Conservation (phyloP, 2,888 invertebrate genomes). For the Parnassius smintheus region DNA sequence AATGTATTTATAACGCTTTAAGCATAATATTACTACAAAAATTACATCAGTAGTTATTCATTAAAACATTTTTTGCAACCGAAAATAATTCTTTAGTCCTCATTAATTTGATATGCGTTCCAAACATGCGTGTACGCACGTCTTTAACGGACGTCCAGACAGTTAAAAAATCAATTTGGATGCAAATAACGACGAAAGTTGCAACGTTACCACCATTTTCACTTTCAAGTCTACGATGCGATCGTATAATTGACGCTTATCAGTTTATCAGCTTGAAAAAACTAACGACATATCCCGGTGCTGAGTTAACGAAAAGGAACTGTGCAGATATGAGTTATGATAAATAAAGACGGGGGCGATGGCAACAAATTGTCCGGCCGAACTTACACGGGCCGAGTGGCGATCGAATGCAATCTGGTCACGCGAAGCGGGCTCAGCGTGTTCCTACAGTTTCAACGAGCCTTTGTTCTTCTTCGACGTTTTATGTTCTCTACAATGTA, state of each 20-base stretch:
- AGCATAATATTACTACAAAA: too few species aligned
- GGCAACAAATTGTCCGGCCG: slow-evolving; percentile 45
- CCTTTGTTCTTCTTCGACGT: slow-evolving; percentile 17
- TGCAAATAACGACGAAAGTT: slow-evolving; percentile 71
- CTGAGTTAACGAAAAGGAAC: slow-evolving; percentile 35
- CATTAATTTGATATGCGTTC: slow-evolving; percentile 65
- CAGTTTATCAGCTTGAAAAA: slow-evolving; percentile 59
- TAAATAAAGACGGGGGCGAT: slow-evolving; percentile 45
- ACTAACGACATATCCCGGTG: slow-evolving; percentile 63
- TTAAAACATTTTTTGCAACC: slow-evolving; percentile 10
- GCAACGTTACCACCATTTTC: slow-evolving; percentile 56
- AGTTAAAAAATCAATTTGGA: slow-evolving; percentile 65
- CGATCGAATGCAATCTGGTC: slow-evolving; percentile 42
- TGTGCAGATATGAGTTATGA: slow-evolving; percentile 40
- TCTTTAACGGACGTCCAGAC: slow-evolving; percentile 42
- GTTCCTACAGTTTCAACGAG: slow-evolving; percentile 18
- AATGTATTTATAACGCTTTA: too few species aligned
- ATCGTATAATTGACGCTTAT: slow-evolving; percentile 63
- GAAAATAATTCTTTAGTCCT: slow-evolving; percentile 31
- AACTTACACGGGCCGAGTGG: slow-evolving; percentile 39
- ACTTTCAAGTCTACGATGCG: slow-evolving; percentile 58
- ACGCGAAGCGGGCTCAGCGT: slow-evolving; percentile 41
- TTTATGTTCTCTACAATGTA: slow-evolving; percentile 5
- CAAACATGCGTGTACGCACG: slow-evolving; percentile 69
- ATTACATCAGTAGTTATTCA: background rate